Evolutionary conservation across 2,888 invertebrate species (phyloP), one percentile per base, ranked within the genome.

Genomic region (Volucella inanis): DNA sequence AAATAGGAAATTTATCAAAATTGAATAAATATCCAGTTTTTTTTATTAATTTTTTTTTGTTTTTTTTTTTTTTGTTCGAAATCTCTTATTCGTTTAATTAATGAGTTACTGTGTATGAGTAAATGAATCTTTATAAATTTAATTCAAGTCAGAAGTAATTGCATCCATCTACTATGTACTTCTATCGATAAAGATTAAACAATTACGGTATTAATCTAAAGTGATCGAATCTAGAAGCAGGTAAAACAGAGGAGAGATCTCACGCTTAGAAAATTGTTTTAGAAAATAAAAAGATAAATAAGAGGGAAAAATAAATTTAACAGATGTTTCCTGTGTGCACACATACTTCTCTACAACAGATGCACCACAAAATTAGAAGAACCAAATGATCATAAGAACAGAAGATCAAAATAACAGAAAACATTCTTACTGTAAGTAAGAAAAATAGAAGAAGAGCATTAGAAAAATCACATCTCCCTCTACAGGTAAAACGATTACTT

Each of bases 321-420:
- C 82, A 82, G 82, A 82, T 82, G 82, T 82, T 82, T 67, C 71
- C 52, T 81, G 75, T 50, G 22, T 22, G 50, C 71, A 82, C 39
- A 76, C 2, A 31, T 31, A 6, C 31, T 31, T 6, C 31, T 31
- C 4, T 31, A 6, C 31, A 31, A 31, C 54, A 71, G 41, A 76
- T 65, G 64, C 57, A 52, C 62, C 38, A 43, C 14, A 12, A 45
- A 71, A 62, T 10, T 31, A 10, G 31, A 54, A 59, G n/a, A 61
- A 64, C 22, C 75, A 62, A 59, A 55, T 50, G 45, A 38, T 61
- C 52, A 47, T 15, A 15, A 68, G 52, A 50, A 65, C 41, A 50
- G 18, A 47, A 6, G 54, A 38, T 38, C 47, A 11, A 52, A 61
- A n/a, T 38, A 38, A 18, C 18, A 18, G 1, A 22, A 3, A 22